Base-by-base conservation (phyloP, 92 coral and sea anemone genomes). In the Zoanthus solanderi region DNA sequence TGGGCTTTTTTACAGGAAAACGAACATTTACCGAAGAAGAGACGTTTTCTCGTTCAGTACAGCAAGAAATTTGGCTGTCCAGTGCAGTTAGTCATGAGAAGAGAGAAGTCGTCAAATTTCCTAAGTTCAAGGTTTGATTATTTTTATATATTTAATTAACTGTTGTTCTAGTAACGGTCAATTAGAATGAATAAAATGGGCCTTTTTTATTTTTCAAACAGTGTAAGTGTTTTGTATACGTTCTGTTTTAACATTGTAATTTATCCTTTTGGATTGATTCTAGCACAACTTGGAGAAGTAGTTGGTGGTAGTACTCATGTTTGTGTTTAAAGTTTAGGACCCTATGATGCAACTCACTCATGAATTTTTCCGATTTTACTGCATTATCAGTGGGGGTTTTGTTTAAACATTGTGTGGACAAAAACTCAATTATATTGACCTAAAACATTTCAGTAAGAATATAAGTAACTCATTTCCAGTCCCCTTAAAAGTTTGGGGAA, bases 31-130 rank as follows among this genome's bases (percentile, higher is more conserved):
- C 10, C 46, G 9, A 71, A 71, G 15, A 30, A 71, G 46, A 71
- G 46, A 47, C 42, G 48, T 32, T 71, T 71, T 71, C 15, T 71
- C 7, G 75, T 71, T 30, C 75, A 71, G 16, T 30, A 71, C 15
- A 71, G 75, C 75, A 71, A 30, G 17, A 31, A 71, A 37, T 71
- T 71, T 31, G 46, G 75, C 47, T 71, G 48, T 37, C 75, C 75
- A 30, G 47, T 16, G 45, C 75, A 30, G 5, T 30, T 71, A 71
- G 45, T 31, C 16, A 31, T 71, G 75, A 71, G 13, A 47, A 23
- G 23, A 0, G 23, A 23, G 46, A 71, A 37, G 75, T 71, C 16
- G 75, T 71, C 17, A 31, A 71, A 71, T 71, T 71, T 67, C 75
- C 47, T 30, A 32, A 71, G 75, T 71, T 71, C 75, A 71, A 67